phyloP scores from a whole-genome alignment of 2,113 vertebrate genomes.

The Guaruba guarouba region DNA sequence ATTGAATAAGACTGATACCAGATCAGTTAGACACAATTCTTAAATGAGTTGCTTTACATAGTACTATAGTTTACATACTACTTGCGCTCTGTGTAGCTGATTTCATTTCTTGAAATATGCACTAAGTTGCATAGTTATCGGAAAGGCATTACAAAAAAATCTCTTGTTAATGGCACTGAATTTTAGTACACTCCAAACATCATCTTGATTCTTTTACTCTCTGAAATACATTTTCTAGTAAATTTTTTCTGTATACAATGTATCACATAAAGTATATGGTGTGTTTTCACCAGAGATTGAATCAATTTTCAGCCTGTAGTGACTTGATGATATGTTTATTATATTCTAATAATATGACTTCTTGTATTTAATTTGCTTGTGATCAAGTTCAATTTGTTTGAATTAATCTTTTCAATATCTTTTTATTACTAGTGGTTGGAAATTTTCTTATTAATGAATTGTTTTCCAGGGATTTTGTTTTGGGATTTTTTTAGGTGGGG shows the following conservation, averaged over 20 bases:
- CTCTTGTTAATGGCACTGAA: not conserved
- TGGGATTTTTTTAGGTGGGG: accelerated
- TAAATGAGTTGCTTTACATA: not conserved
- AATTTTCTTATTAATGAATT: not conserved
- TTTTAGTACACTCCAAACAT: not conserved
- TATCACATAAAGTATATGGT: not conserved
- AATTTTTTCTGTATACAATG: not conserved
- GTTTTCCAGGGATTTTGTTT: not conserved
- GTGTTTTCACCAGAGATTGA: not conserved
- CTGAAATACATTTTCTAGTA: not conserved
- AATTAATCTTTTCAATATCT: not conserved
- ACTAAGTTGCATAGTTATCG: not conserved
- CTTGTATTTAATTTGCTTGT: not conserved
- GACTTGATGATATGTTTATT: not conserved
- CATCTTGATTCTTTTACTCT: not conserved
- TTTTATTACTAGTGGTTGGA: not conserved
- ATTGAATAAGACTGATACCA: not conserved
- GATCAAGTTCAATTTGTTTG: not conserved
- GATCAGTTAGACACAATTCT: not conserved
- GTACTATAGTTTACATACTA: not conserved
- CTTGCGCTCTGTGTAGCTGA: not conserved
- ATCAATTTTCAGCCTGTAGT: not conserved
- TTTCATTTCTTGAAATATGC: not conserved
- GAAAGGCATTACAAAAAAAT: not conserved
- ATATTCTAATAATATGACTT: not conserved